Evolutionary conservation across 2,113 vertebrate species (phyloP).

Genomic region (Trachemys scripta): DNA sequence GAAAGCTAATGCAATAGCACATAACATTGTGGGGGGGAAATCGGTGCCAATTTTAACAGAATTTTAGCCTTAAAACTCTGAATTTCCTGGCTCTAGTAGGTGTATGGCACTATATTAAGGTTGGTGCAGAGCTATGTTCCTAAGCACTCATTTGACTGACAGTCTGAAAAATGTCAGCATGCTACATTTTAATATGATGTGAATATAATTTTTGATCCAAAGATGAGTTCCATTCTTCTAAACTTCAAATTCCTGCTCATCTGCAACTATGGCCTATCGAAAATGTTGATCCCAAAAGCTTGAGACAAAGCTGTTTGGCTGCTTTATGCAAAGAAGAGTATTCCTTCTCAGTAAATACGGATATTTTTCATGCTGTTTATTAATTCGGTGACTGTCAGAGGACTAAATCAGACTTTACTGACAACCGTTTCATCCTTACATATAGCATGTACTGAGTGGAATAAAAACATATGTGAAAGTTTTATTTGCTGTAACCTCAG

Average conservation of each 20-base stretch:
- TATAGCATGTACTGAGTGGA: neutral
- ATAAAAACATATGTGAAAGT: neutral
- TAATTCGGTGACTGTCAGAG: neutral
- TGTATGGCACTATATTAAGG: neutral
- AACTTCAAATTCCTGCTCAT: slow-evolving; percentile 8
- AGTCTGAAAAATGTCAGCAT: neutral
- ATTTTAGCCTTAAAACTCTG: neutral
- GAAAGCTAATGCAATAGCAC: neutral
- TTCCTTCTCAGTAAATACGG: neutral
- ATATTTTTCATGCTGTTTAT: neutral
- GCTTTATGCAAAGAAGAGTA: neutral
- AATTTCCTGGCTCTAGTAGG: accelerated
- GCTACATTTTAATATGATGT: accelerated
- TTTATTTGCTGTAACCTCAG: neutral
- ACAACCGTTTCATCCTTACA: neutral
- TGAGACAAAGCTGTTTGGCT: neutral
- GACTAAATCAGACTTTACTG: neutral
- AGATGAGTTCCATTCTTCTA: neutral
- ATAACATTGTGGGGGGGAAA: neutral
- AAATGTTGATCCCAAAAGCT: neutral
- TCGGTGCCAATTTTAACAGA: neutral
- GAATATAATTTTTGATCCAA: neutral
- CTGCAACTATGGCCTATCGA: neutral
- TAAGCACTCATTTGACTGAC: accelerated
- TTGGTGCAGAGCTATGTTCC: accelerated